These are phyloP conservation scores for Melinaea menophilus DNA, from an alignment of 2,888 invertebrate species.

Conservation along the genomic window DNA sequence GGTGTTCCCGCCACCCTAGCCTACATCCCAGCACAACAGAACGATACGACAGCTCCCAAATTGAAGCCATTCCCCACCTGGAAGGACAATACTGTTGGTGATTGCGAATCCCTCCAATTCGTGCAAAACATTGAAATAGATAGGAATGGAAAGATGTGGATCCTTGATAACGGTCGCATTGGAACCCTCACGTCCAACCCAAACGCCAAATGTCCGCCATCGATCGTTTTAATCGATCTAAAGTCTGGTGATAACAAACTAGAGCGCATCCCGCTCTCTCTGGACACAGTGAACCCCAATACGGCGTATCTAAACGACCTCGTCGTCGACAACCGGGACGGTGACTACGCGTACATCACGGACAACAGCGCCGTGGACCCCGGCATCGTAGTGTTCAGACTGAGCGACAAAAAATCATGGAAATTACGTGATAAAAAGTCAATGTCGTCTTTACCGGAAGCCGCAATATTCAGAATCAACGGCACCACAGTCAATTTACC, in stretches of 20 bases:
- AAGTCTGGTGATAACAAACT: conserved; percentile 76
- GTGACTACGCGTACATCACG: conserved; percentile 84
- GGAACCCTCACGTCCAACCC: conserved; percentile 78
- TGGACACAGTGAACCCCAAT: conserved; percentile 75
- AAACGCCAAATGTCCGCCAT: conserved; percentile 80
- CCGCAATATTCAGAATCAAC: conserved; percentile 79
- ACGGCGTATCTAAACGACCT: conserved; percentile 84
- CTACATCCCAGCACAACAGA: conserved; percentile 71
- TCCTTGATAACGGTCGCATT: conserved; percentile 82
- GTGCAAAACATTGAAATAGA: conserved; percentile 87
- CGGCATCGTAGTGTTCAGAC: conserved; percentile 84
- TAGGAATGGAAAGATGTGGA: conserved; percentile 82
- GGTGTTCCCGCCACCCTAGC: conserved; percentile 85
- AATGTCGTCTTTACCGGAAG: conserved; percentile 80
- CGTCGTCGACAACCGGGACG: conserved; percentile 83
- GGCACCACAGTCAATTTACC: conserved; percentile 77
- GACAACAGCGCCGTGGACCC: conserved; percentile 83
- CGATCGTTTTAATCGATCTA: conserved; percentile 82
- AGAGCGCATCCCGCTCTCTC: conserved; percentile 80
- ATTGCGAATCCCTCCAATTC: conserved; percentile 84
- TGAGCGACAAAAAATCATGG: conserved; percentile 82
- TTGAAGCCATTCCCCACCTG: conserved; percentile 85
- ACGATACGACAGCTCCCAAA: conserved; percentile 72
- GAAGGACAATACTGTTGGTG: conserved; percentile 81
- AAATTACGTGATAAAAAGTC: conserved; percentile 81